A percentile compares a stretch with the other conserved stretches of the same genome.
Evolutionary conservation across 2,113 vertebrate genomes (phyloP).

Genomic region (Pelecanus crispus): DNA sequence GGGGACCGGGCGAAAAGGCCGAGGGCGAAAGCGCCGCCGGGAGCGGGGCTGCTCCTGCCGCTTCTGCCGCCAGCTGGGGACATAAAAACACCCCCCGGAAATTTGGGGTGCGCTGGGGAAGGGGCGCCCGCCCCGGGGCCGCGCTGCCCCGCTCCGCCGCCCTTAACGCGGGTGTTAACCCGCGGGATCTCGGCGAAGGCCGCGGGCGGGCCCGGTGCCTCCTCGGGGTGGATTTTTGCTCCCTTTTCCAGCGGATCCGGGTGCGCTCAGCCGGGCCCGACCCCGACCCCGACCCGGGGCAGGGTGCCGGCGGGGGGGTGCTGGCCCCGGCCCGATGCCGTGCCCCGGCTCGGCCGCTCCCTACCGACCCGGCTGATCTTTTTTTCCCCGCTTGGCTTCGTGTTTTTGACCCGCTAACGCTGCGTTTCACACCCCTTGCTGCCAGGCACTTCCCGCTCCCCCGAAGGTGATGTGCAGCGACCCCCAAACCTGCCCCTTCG

Average conservation of each 20-base stretch:
- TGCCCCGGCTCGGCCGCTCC: not conserved
- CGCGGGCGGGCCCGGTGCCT: not conserved
- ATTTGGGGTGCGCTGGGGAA: not conserved
- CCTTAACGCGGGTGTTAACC: not conserved
- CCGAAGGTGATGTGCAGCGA: not conserved
- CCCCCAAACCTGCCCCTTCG: not conserved
- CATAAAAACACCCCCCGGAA: not conserved
- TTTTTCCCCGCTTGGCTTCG: rapidly evolving
- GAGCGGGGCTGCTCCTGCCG: not conserved
- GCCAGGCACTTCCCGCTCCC: not conserved
- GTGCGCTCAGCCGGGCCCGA: not conserved
- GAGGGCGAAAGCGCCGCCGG: not conserved
- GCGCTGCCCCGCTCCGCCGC: not conserved
- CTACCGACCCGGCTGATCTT: not conserved
- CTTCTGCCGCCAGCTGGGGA: not conserved
- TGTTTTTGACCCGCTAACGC: rapidly evolving
- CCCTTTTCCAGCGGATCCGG: not conserved
- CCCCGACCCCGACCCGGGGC: too few relatives aligned
- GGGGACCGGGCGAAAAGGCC: not conserved
- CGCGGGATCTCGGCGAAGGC: not conserved
- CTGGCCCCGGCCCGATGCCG: not conserved
- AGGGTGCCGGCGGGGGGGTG: too few relatives aligned
- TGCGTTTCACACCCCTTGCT: not conserved
- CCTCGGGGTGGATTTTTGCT: not conserved
- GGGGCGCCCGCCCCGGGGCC: not conserved